A percentile compares a stretch with the other conserved stretches of the same genome.
Evolutionary conservation across 2,113 vertebrate genomes (phyloP).

Genomic region (Drymodes brunneopygia): DNA sequence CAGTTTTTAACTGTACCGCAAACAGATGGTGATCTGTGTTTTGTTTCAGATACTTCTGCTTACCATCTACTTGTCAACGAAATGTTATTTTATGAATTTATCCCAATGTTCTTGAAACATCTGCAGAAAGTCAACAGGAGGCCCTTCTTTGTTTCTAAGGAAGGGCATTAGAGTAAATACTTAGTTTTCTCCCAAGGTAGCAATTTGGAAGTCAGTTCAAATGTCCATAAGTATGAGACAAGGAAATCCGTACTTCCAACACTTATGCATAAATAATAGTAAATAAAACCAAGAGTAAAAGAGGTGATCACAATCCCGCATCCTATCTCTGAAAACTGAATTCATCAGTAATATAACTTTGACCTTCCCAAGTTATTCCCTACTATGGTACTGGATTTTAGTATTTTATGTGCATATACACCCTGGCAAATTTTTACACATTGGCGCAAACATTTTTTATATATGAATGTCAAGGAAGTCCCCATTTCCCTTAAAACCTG

Average conservation of each 20-base stretch:
- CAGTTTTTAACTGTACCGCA: neutral
- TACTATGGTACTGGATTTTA: neutral
- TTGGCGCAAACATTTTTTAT: neutral
- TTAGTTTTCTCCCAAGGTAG: neutral
- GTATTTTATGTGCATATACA: neutral
- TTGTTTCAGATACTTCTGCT: neutral
- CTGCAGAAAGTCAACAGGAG: neutral
- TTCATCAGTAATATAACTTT: neutral
- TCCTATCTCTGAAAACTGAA: neutral
- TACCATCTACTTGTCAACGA: fast-evolving
- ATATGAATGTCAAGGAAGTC: neutral
- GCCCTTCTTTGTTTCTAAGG: neutral
- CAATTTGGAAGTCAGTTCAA: neutral
- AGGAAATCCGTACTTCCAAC: neutral
- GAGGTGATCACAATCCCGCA: neutral
- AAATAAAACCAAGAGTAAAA: neutral
- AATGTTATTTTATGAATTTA: neutral
- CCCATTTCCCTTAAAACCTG: neutral
- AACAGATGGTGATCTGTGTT: neutral
- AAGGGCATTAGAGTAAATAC: neutral
- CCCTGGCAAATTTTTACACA: neutral
- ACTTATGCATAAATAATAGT: neutral
- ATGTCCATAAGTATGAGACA: neutral
- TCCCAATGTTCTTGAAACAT: neutral
- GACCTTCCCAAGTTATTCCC: neutral